Evolutionary conservation across 2,113 vertebrate species (phyloP), one percentile per base, ranked within the genome.

Genomic region (Rhadina sibilatrix): DNA sequence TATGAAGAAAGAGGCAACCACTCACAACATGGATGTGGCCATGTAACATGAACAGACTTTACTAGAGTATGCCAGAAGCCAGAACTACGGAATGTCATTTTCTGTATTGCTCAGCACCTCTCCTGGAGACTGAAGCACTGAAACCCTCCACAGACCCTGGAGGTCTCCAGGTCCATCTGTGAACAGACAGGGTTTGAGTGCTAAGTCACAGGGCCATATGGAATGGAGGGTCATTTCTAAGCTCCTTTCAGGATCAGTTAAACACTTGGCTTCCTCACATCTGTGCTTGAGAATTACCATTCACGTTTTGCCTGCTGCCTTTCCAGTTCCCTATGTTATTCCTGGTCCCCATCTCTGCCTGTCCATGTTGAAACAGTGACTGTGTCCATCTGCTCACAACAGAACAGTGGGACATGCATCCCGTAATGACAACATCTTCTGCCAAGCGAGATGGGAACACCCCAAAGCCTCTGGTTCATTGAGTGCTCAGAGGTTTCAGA

Each of bases 21-120:
- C 25, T 87, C 44, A 12, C 38, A 76, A 49, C 23, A 16, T 37
- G 37, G 68, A n/a, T 0, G 0, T n/a, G 22, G 46, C 0, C 0
- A 64, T 30, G 20, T 87, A 85, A 90, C 47, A 11, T 1, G 25
- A 96, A 65, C 44, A 81, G 88, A 79, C 69, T 90, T 92, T 42
- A 28, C 38, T 31, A n/a, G 93, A 61, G 12, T 68, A 42, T 57
- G 60, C 52, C 49, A 50, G 72, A 72, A 76, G 60, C 64, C 83
- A 81, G 79, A 90, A 46, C 23, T 57, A 42, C 52, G 53, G 50
- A 71, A 77, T 49, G 79, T 42, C 49, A 61, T 89, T 75, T 87
- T 70, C 76, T 57, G 2, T 71, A 64, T 56, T 16, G 69, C 68
- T 90, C 68, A 89, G 85, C 54, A 56, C 53, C 52, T 81, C 56